These are phyloP conservation scores for Empis stercorea DNA, from an alignment of 2,888 invertebrate species.

Conservation along the genomic window DNA sequence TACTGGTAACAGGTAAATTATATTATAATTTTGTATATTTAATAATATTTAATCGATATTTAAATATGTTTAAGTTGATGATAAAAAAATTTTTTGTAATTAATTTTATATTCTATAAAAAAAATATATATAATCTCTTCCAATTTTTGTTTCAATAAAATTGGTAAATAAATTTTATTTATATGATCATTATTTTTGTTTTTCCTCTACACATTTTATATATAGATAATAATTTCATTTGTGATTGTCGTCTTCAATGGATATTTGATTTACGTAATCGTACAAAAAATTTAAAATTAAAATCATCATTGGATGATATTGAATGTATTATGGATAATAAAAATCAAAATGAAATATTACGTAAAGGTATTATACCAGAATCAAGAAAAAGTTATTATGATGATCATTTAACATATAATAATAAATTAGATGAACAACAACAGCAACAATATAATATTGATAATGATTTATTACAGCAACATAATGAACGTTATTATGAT, in stretches of 20 bases:
- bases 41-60: not conserved
- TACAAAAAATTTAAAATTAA: constrained; percentile 56
- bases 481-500: constrained; percentile 22
- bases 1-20: constrained; percentile 54
- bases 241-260: constrained; percentile 74
- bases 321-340: constrained; percentile 46
- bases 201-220: too few species aligned
- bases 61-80: not conserved
- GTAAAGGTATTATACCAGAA: constrained; percentile 8
- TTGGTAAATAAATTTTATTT: too few species aligned
- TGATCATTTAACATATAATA: not conserved
- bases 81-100: too few species aligned
- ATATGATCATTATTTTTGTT: too few species aligned
- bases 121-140: too few species aligned
- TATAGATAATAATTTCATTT: constrained; percentile 74
- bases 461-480: constrained; percentile 4
- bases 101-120: too few species aligned
- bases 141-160: too few species aligned
- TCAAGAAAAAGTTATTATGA: constrained; percentile 5
- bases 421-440: constrained; percentile 8
- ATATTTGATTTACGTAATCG: constrained; percentile 61
- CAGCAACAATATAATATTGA: too few species aligned
- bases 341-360: constrained; percentile 13
- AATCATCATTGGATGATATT: constrained; percentile 54
- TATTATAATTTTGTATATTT: too few species aligned